These are phyloP conservation scores for Acleris literana DNA, from an alignment of 2,888 invertebrate genomes.

Conservation along the genomic window DNA sequence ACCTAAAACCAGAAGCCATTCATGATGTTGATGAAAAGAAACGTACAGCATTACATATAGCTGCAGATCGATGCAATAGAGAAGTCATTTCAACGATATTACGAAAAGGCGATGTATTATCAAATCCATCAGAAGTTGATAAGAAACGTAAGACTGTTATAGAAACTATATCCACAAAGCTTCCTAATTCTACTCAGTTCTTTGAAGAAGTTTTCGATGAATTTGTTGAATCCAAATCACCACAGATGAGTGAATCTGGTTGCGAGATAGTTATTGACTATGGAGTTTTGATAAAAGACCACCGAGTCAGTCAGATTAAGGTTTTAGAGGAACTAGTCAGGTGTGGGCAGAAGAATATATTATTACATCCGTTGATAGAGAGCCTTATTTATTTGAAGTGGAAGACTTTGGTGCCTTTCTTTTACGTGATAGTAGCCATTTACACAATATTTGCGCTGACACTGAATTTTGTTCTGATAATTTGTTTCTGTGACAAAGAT, in stretches of 20 bases:
- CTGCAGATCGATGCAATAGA: conserved; percentile 68
- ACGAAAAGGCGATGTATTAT: conserved; percentile 46
- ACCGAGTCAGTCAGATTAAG: conserved; percentile 49
- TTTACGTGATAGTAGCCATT: conserved; percentile 52
- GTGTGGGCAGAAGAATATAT: conserved; percentile 50
- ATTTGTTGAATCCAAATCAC: conserved; percentile 49
- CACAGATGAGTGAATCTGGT: conserved; percentile 49
- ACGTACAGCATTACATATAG: conserved; percentile 45
- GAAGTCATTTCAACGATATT: conserved; percentile 57
- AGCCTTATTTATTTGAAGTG: conserved; percentile 64
- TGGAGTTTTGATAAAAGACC: conserved; percentile 44
- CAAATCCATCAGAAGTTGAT: conserved; percentile 35
- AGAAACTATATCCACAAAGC: conserved; percentile 52
- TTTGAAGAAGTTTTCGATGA: conserved; percentile 56
- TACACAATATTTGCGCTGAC: conserved; percentile 56
- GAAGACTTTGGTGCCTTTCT: conserved; percentile 55
- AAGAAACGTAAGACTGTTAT: conserved; percentile 46
- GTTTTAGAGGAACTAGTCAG: conserved; percentile 56
- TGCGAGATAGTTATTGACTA: conserved; percentile 57
- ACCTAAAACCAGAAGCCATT: conserved; percentile 40
- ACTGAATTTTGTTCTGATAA: conserved; percentile 52
- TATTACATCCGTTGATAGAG: conserved; percentile 63
- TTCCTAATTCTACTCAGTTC: conserved; percentile 57
- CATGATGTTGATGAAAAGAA: conserved; percentile 38
- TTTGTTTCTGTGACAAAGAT: conserved; percentile 41